Base-by-base conservation (phyloP, 2,113 vertebrate genomes). In the Neolamprologus sp. region DNA sequence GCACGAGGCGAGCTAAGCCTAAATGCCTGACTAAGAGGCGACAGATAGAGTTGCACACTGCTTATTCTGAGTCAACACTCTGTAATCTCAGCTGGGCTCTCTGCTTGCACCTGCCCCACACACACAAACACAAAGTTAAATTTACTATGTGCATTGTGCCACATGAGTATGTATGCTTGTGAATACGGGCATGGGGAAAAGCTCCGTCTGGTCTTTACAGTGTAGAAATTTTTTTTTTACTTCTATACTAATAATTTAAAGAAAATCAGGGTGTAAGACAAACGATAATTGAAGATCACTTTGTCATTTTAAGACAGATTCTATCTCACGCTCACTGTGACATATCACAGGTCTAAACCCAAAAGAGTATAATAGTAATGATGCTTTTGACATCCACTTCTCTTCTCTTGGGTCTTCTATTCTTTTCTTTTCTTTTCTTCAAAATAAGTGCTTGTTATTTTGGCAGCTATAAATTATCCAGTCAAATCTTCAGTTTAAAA, bases 21-120 rank as follows among this genome's bases (percentile, higher is more conserved):
- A 97, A 97, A 97, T 96, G 96, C 95, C 92, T 94, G 96, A 96
- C 96, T 96, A 96, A 97, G 96, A 96, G 96, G 95, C 94, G 65
- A 92, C 85, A 95, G 96, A 95, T 98, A 97, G 93, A 87, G 88
- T 98, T 97, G 96, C 97, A 97, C 87, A 81, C 95, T 94, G 91
- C 96, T 97, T 96, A 97, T 96, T 97, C 96, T 97, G 96, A 97
- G 96, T 97, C 97, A 97, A 98, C 96, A 97, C 97, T 97, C 96
- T 97, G 96, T 97, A 97, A 97, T 98, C 97, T 97, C 96, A 96
- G 96, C 85, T 84, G 88, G 83, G 81, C 81, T 83, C 73, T 89
- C 82, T 86, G 86, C 96, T 96, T 96, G 92, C 94, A 96, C 94
- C 96, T 97, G 96, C 94, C 54, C 80, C 81, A 65, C 82, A 71